Evolutionary conservation across 2,113 vertebrate genomes (phyloP).

Genomic region (Fulica atra): DNA sequence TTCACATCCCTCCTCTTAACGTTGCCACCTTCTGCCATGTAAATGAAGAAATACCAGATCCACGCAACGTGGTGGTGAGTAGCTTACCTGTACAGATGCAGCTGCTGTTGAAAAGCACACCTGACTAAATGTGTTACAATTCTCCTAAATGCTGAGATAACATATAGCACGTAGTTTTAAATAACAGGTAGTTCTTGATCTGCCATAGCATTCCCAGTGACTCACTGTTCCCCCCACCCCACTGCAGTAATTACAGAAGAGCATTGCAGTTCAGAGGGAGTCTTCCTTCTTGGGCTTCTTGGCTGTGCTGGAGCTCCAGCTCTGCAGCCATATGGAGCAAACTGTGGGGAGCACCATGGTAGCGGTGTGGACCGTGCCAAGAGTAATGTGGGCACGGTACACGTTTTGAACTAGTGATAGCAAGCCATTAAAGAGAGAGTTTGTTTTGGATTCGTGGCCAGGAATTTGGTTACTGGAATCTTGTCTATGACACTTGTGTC

Average conservation of each 20-base stretch:
- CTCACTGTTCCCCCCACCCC: neutral
- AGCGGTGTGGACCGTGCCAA: neutral
- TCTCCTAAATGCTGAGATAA: constrained; percentile 1
- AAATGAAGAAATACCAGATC: neutral
- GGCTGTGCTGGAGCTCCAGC: neutral
- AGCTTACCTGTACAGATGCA: neutral
- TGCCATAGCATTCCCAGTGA: neutral
- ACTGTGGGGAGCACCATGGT: neutral
- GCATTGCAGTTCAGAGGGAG: constrained; percentile 15
- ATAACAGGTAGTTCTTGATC: constrained; percentile 46
- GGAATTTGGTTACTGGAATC: neutral
- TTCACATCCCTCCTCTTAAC: neutral
- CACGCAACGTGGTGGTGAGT: neutral
- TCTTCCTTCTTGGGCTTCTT: neutral
- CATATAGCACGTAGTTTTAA: neutral
- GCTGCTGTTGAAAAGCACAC: neutral
- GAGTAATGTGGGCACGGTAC: neutral
- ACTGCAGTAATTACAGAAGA: neutral
- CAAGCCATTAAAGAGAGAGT: neutral
- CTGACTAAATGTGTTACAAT: neutral
- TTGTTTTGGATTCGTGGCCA: neutral
- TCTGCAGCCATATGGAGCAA: neutral
- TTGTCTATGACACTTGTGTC: neutral
- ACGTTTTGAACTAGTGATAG: neutral
- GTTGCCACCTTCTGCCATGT: neutral